These are phyloP conservation scores for Salarias fasciatus DNA, from an alignment of 2,797 vertebrate genomes.

Conservation along the genomic window DNA sequence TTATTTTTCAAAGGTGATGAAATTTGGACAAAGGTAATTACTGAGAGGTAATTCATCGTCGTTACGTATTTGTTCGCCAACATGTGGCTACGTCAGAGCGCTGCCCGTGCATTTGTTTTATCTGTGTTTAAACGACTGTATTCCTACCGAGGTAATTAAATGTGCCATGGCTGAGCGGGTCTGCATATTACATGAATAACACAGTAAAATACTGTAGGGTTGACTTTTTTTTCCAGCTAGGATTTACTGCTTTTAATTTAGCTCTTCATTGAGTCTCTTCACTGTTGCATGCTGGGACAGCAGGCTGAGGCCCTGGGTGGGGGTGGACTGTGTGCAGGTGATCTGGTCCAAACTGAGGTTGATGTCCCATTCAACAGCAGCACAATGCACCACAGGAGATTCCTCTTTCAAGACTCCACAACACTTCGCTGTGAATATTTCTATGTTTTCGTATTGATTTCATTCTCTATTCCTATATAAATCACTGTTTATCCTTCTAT, in stretches of 20 bases:
- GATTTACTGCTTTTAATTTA: not conserved
- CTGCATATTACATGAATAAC: not conserved
- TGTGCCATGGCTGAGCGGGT: not conserved
- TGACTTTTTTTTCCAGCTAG: not conserved
- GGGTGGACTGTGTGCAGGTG: too few species aligned
- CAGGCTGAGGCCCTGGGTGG: too few species aligned
- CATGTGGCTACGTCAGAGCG: not conserved
- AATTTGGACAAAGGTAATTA: conserved; percentile 14
- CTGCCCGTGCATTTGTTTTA: not conserved
- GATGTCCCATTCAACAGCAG: too few species aligned
- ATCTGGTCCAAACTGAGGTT: too few species aligned
- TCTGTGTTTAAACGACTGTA: not conserved
- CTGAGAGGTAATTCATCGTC: conserved; percentile 37
- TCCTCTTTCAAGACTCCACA: too few species aligned
- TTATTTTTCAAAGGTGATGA: conserved; percentile 7
- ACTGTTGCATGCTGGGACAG: too few species aligned
- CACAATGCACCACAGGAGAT: too few species aligned
- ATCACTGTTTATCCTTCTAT: too few species aligned
- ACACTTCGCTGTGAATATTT: too few species aligned
- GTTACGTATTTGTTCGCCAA: conserved; percentile 4
- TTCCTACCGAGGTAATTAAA: conserved; percentile 1
- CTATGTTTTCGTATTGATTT: too few species aligned
- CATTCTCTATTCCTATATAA: too few species aligned
- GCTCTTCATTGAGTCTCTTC: not conserved
- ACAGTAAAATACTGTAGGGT: too few species aligned